phyloP scores from a whole-genome alignment of 2,797 vertebrate genomes.

The Anableps anableps region DNA sequence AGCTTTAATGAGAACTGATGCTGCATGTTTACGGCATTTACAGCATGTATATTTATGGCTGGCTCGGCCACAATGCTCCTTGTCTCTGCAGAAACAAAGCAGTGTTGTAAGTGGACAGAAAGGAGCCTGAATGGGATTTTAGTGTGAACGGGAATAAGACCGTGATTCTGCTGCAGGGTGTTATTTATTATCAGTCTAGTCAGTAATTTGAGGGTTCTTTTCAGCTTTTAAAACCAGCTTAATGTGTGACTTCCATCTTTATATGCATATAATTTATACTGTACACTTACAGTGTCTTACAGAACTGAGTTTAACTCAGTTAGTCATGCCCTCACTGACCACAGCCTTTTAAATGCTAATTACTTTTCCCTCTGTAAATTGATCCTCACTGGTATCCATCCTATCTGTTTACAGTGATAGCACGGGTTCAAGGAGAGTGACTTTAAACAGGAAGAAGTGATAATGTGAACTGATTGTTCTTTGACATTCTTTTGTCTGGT shows the following conservation, averaged over 20 bases:
- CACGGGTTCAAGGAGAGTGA: slow-evolving; percentile 31
- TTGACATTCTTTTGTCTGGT: slow-evolving; percentile 63
- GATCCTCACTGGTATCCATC: slow-evolving; percentile 11
- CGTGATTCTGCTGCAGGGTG: slow-evolving; percentile 33
- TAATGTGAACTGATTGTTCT: slow-evolving; percentile 55
- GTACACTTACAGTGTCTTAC: background rate
- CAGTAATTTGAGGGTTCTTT: slow-evolving; percentile 3
- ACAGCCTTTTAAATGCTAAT: slow-evolving; percentile 51
- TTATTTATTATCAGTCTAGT: slow-evolving; percentile 9
- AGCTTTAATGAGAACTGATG: slow-evolving; percentile 61
- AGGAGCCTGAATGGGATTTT: slow-evolving; percentile 23
- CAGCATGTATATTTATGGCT: slow-evolving; percentile 45
- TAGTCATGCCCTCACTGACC: slow-evolving; percentile 5
- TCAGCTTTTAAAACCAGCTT: background rate
- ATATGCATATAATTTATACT: background rate
- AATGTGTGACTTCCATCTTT: background rate
- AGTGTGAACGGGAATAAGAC: background rate
- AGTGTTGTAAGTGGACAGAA: slow-evolving; percentile 16
- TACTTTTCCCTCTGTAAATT: slow-evolving; percentile 28
- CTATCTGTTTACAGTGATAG: slow-evolving; percentile 55
- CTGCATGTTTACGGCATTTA: slow-evolving; percentile 53
- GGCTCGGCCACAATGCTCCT: slow-evolving; percentile 33
- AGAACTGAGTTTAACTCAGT: slow-evolving; percentile 1
- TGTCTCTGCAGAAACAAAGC: slow-evolving; percentile 44
- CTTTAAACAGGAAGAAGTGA: slow-evolving; percentile 65